Percentiles rank a stretch among this genome's conserved stretches.
Evolutionary conservation across 2,888 invertebrate species (phyloP).

Genomic region (Agrotis exclamationis): DNA sequence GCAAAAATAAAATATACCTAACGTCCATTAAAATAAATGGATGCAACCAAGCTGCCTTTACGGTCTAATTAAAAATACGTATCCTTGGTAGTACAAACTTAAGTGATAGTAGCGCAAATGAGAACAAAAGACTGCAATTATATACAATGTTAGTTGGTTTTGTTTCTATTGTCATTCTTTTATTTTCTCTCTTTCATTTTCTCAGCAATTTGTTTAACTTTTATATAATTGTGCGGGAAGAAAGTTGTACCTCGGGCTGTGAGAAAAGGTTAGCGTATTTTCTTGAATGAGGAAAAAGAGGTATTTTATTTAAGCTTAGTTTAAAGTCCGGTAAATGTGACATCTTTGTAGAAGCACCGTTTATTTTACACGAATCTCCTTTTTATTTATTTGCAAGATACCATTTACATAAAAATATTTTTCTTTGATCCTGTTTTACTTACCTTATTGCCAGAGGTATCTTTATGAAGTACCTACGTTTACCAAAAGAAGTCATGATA

Average conservation of each 20-base stretch:
- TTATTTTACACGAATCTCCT: background rate
- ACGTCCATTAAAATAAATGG: constrained; percentile 11
- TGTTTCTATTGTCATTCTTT: constrained; percentile 47
- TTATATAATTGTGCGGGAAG: constrained; percentile 39
- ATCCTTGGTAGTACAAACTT: constrained; percentile 42
- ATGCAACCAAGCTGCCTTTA: constrained; percentile 16
- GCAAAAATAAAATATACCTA: too few species aligned
- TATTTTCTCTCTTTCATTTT: constrained; percentile 39
- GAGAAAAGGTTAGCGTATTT: constrained; percentile 24
- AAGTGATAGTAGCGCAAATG: constrained; percentile 40
- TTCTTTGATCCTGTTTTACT: background rate
- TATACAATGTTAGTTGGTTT: constrained; percentile 38
- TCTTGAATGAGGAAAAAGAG: constrained; percentile 1
- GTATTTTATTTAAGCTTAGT: constrained; percentile 21
- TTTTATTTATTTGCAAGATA: background rate
- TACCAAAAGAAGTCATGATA: too few species aligned
- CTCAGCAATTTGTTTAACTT: constrained; percentile 34
- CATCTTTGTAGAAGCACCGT: constrained; percentile 8
- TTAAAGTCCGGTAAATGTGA: background rate
- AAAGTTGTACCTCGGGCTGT: constrained; percentile 25
- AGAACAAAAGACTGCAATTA: constrained; percentile 54
- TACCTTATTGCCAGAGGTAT: background rate
- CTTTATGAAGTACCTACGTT: background rate
- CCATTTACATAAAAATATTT: background rate
- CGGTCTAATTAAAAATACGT: constrained; percentile 45